Evolutionary conservation across 2,888 invertebrate genomes (phyloP).

Genomic region (Eulithis testata): DNA sequence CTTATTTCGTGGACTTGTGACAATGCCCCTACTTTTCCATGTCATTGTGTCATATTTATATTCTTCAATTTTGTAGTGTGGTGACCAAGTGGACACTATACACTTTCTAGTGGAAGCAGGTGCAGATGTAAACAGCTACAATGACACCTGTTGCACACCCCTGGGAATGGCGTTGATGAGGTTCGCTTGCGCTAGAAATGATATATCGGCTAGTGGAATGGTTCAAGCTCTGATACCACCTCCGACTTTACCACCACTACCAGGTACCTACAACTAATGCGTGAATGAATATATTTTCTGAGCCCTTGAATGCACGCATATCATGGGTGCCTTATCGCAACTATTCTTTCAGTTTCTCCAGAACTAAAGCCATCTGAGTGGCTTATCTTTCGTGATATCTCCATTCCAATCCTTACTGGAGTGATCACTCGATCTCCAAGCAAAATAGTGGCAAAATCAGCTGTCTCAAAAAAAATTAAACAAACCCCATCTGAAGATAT

Average conservation of each 20-base stretch:
- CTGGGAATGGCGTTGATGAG: slow-evolving; percentile 71
- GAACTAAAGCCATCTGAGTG: slow-evolving; percentile 59
- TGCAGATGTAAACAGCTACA: slow-evolving; percentile 74
- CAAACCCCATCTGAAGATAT: slow-evolving; percentile 47
- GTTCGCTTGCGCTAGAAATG: slow-evolving; percentile 59
- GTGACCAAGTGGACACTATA: slow-evolving; percentile 63
- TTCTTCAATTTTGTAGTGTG: slow-evolving; percentile 50
- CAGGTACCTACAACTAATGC: slow-evolving; percentile 44
- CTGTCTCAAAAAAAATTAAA: slow-evolving; percentile 12
- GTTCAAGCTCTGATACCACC: slow-evolving; percentile 61
- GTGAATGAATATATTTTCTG: too few relatives aligned
- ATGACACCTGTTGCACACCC: slow-evolving; percentile 83
- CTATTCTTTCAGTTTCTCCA: slow-evolving; percentile 32
- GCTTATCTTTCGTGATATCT: slow-evolving; percentile 53
- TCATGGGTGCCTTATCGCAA: too few relatives aligned
- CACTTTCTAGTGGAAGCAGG: slow-evolving; percentile 79
- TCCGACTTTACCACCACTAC: slow-evolving; percentile 26
- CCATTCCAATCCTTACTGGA: slow-evolving; percentile 19
- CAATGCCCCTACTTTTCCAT: too few relatives aligned
- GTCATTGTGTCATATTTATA: background rate
- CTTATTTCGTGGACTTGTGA: too few relatives aligned
- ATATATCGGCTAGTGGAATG: slow-evolving; percentile 52
- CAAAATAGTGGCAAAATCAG: slow-evolving; percentile 49
- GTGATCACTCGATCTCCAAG: slow-evolving; percentile 44
- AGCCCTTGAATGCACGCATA: too few relatives aligned